Percentiles rank a stretch among this genome's conserved stretches.
Evolutionary conservation across 2,113 vertebrate genomes (phyloP).

Genomic region (Amazona vittata): DNA sequence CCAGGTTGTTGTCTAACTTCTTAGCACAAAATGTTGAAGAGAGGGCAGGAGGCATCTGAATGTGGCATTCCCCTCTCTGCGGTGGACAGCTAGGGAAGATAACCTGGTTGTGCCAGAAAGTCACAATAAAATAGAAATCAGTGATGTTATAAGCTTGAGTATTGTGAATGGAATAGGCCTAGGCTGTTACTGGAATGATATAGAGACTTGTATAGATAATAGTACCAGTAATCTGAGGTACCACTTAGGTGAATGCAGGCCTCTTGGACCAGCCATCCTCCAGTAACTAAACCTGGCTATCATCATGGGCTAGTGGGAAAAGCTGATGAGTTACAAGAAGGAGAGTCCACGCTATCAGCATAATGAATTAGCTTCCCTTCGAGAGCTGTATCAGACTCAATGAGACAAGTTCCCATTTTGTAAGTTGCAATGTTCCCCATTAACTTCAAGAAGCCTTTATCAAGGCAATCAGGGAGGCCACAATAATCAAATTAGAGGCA

Average conservation of each 20-base stretch:
- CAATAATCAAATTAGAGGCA: not conserved
- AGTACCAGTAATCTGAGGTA: not conserved
- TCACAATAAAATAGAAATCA: not conserved
- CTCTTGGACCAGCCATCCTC: not conserved
- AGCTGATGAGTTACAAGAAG: not conserved
- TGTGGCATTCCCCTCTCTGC: not conserved
- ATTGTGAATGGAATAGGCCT: not conserved
- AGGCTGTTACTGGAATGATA: not conserved
- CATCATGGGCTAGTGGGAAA: not conserved
- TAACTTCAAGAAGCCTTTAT: slow-evolving; percentile 26
- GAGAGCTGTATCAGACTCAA: not conserved
- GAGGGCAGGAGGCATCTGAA: not conserved
- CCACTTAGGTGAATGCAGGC: not conserved
- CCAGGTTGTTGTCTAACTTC: not conserved
- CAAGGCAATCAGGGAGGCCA: not conserved
- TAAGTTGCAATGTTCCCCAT: not conserved
- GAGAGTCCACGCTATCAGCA: not conserved
- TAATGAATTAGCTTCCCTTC: not conserved
- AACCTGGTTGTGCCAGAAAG: not conserved
- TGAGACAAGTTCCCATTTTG: not conserved
- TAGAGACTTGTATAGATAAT: not conserved
- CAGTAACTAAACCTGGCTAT: not conserved
- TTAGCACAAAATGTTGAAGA: not conserved
- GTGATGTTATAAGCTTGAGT: not conserved
- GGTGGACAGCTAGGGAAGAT: not conserved